phyloP scores from a whole-genome alignment of 2,888 invertebrate species.

The Ormyrus pomaceus region DNA sequence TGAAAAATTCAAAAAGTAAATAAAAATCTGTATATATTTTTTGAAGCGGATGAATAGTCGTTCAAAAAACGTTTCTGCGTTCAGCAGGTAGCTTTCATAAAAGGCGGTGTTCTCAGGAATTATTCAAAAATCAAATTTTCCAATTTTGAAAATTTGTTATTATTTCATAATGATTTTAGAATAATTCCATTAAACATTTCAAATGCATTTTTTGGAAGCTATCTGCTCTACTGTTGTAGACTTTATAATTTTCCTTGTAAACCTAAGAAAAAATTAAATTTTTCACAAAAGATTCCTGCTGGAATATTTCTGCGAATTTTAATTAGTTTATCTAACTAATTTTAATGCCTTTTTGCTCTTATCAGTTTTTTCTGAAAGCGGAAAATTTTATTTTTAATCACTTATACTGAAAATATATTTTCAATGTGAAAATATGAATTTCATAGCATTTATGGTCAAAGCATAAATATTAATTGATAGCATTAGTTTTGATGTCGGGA shows the following conservation, averaged over 20 bases:
- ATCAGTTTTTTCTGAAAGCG: no score
- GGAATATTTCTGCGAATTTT: slow-evolving; percentile 54
- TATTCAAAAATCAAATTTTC: slow-evolving; percentile 11
- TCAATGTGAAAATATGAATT: no score
- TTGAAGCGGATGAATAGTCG: slow-evolving; percentile 58
- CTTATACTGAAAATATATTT: no score
- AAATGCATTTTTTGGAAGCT: slow-evolving; percentile 53
- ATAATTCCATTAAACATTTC: slow-evolving; percentile 24
- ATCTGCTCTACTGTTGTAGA: slow-evolving; percentile 44
- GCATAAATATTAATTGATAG: no score
- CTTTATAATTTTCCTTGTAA: slow-evolving; percentile 13
- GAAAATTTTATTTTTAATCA: no score
- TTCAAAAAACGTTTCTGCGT: slow-evolving; percentile 58
- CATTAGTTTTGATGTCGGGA: no score
- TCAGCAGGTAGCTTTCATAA: slow-evolving; percentile 57
- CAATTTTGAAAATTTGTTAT: background rate
- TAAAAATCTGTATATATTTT: slow-evolving; percentile 57
- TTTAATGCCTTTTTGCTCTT: no score
- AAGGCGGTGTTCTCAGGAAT: slow-evolving; percentile 48
- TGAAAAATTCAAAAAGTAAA: slow-evolving; percentile 58
- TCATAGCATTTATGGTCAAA: no score
- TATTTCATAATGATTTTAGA: background rate
- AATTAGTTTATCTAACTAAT: no score
- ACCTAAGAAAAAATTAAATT: slow-evolving; percentile 59
- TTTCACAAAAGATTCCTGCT: slow-evolving; percentile 64